These are phyloP conservation scores for Amaurobius ferox DNA, from an alignment of 2,888 invertebrate species.

Conservation along the genomic window DNA sequence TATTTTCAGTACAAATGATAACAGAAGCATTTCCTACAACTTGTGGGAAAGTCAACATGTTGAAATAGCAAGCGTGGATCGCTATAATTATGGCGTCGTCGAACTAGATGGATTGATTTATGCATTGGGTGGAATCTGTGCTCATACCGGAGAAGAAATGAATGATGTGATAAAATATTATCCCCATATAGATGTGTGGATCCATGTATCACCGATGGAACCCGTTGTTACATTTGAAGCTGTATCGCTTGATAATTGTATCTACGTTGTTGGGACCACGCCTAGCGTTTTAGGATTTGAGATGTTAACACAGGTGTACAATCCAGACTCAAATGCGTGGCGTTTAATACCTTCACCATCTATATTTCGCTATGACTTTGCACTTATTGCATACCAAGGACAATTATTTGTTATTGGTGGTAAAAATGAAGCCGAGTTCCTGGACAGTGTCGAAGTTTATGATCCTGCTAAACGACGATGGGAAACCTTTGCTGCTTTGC, in stretches of 20 bases:
- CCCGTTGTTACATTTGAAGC: background rate
- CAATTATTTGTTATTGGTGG: constrained; percentile 29
- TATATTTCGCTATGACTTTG: constrained; percentile 8
- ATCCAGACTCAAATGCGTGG: constrained; percentile 13
- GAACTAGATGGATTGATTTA: constrained; percentile 10
- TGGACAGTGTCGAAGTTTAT: constrained; percentile 18
- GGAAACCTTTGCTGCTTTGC: constrained; percentile 11
- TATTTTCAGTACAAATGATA: constrained; percentile 21
- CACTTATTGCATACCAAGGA: constrained; percentile 8
- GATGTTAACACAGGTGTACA: constrained; percentile 44
- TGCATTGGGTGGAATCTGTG: background rate
- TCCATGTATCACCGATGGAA: background rate
- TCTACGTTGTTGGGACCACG: constrained; percentile 26
- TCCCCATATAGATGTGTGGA: constrained; percentile 3
- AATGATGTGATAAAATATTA: constrained; percentile 23
- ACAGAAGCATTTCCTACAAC: constrained; percentile 1
- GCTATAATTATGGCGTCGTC: constrained; percentile 15
- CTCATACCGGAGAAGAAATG: background rate
- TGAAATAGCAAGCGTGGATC: background rate
- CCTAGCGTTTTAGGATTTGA: background rate
- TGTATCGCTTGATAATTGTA: constrained; percentile 1
- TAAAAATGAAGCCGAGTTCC: background rate
- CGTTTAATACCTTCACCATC: background rate
- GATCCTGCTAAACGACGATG: constrained; percentile 21
- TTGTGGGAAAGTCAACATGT: background rate